Percentiles rank a stretch among this genome's conserved stretches.
Conservation (phyloP, 2,113 vertebrate species). For the Crotalus horridus region DNA sequence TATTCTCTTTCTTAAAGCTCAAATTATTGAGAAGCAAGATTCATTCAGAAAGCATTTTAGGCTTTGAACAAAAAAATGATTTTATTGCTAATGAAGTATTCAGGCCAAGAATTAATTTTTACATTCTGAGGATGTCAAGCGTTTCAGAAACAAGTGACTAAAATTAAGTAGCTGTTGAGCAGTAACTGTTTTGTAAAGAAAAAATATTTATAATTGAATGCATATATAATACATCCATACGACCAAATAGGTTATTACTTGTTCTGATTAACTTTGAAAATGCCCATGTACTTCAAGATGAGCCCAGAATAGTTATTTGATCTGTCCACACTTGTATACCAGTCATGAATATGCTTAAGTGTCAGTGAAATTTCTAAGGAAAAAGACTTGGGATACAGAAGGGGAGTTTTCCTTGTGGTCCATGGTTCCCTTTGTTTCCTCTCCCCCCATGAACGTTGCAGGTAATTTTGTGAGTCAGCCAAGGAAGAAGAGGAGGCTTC, state of each 20-base stretch:
- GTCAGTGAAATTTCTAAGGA: not conserved
- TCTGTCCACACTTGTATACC: conserved; percentile 7
- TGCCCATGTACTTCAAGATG: not conserved
- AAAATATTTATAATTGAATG: conserved; percentile 36
- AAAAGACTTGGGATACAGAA: not conserved
- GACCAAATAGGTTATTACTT: conserved; percentile 14
- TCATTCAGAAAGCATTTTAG: conserved; percentile 50
- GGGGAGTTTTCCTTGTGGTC: not conserved
- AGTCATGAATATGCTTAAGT: not conserved
- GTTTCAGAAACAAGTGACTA: conserved; percentile 35
- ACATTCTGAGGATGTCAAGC: conserved; percentile 33
- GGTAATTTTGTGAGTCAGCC: not conserved
- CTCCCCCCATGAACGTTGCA: not conserved
- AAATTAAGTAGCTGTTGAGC: conserved; percentile 38
- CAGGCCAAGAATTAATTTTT: conserved; percentile 9
- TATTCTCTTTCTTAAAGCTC: conserved; percentile 62
- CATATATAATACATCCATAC: conserved; percentile 31
- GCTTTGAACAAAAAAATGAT: conserved; percentile 30
- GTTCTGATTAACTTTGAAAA: conserved; percentile 23
- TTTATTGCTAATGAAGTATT: conserved; percentile 42
- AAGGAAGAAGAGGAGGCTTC: not conserved
- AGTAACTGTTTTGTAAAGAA: conserved; percentile 11
- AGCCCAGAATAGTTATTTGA: not conserved
- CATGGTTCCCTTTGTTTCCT: not conserved
- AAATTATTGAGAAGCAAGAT: conserved; percentile 56